Evolutionary conservation across 2,888 invertebrate species (phyloP).

Genomic region (Pristionchus mayeri): DNA sequence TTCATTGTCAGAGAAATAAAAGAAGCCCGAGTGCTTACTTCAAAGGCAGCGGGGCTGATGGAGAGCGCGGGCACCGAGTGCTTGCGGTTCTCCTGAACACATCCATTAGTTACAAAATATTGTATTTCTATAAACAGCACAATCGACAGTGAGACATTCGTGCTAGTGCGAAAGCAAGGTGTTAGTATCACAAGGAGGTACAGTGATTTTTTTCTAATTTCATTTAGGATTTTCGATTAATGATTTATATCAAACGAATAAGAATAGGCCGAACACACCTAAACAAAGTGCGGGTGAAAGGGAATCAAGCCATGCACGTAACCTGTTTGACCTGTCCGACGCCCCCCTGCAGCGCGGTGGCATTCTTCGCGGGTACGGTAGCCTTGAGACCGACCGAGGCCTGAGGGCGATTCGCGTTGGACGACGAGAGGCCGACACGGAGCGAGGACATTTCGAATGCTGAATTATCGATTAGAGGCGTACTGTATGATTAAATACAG

Average conservation of each 20-base stretch:
- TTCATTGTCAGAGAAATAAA: no score
- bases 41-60: background rate
- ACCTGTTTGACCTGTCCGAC: constrained; percentile 26
- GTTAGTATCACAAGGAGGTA: no score
- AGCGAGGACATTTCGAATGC: background rate
- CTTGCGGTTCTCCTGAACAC: background rate
- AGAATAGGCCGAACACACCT: background rate
- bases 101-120: background rate
- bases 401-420: background rate
- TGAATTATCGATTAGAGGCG: background rate
- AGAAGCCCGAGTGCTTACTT: background rate
- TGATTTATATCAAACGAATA: no score
- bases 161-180: background rate
- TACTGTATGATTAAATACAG: no score
- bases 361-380: background rate
- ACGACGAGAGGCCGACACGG: background rate
- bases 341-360: background rate
- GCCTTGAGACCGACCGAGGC: background rate
- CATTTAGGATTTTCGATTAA: no score
- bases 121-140: background rate
- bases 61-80: background rate
- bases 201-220: no score
- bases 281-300: background rate
- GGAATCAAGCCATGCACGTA: constrained; percentile 10
- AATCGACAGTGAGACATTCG: background rate